A percentile compares a stretch with the other conserved stretches of the same genome.
phyloP scores from a whole-genome alignment of 2,888 invertebrate species.

The Melieria omissa region DNA sequence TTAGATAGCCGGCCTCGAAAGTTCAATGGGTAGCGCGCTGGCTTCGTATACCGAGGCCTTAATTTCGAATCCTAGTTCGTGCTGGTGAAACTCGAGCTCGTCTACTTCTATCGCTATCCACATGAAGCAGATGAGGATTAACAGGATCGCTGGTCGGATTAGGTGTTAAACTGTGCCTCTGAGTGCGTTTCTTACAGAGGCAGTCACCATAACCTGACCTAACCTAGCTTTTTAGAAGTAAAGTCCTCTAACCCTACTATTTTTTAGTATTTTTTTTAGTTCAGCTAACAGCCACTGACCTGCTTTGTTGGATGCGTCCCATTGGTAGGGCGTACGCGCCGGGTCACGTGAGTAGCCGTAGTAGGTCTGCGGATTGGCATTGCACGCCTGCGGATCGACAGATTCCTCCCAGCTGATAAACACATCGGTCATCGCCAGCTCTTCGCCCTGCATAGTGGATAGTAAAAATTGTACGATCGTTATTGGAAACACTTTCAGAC shows the following conservation, averaged over 20 bases:
- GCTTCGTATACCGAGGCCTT: too few species aligned
- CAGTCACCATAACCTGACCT: too few species aligned
- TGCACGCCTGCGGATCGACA: conserved; percentile 69
- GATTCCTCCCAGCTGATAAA: conserved; percentile 68
- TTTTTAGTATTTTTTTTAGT: neutral
- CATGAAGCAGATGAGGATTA: too few species aligned
- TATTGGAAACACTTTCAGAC: neutral
- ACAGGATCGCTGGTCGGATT: too few species aligned
- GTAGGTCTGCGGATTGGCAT: conserved; percentile 67
- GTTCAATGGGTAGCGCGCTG: too few species aligned
- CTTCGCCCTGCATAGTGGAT: conserved; percentile 70
- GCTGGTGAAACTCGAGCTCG: too few species aligned
- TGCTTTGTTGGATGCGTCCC: conserved; percentile 68
- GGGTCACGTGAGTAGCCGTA: conserved; percentile 69
- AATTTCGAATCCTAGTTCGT: too few species aligned
- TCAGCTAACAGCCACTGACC: conserved; percentile 47
- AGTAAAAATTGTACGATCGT: neutral
- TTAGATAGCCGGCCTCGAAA: too few species aligned
- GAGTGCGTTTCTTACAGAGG: neutral
- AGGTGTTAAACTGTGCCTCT: too few species aligned
- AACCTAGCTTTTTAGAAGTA: neutral
- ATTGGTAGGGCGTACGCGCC: conserved; percentile 73
- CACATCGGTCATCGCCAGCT: conserved; percentile 74
- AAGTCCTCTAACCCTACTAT: neutral
- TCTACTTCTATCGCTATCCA: too few species aligned